Evolutionary conservation across 2,113 vertebrate species (phyloP).

Genomic region (Protomyctophum bolini): DNA sequence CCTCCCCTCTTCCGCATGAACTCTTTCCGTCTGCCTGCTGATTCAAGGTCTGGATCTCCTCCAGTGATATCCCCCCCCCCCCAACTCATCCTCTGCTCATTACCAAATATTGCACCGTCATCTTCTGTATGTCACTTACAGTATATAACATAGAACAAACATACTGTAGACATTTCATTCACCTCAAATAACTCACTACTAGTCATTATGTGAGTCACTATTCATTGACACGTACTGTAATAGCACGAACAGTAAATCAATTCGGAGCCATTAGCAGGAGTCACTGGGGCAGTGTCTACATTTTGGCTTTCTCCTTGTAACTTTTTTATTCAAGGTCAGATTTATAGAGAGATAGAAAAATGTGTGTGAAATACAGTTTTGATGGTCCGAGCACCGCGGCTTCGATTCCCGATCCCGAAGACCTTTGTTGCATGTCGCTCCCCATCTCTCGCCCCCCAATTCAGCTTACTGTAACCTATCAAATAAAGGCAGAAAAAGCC

Average conservation of each 20-base stretch:
- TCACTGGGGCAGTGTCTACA: slow-evolving; percentile 16
- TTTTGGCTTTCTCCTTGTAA: not conserved
- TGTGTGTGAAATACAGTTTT: slow-evolving; percentile 5
- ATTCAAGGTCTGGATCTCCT: slow-evolving; percentile 69
- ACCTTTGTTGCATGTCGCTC: no score
- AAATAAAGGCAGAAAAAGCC: no score
- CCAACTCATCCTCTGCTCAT: not conserved
- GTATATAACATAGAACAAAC: not conserved
- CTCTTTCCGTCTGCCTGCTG: slow-evolving; percentile 43
- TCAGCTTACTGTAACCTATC: no score
- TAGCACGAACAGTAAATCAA: slow-evolving; percentile 35
- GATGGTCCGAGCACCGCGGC: no score
- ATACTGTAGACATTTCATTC: slow-evolving; percentile 11
- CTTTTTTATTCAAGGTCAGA: slow-evolving; percentile 27
- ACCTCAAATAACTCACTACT: slow-evolving; percentile 19
- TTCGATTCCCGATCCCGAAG: no score
- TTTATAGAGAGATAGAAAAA: slow-evolving; percentile 13
- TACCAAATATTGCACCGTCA: not conserved
- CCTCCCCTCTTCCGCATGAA: slow-evolving; percentile 41
- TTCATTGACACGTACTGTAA: slow-evolving; percentile 28
- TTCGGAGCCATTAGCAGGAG: slow-evolving; percentile 31
- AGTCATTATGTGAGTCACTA: slow-evolving; percentile 23
- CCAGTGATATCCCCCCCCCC: slow-evolving; percentile 38
- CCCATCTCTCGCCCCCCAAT: no score
- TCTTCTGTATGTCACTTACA: slow-evolving; percentile 4